phyloP scores from a whole-genome alignment of 2,113 vertebrate species.

The Microcebus tavaratra region DNA sequence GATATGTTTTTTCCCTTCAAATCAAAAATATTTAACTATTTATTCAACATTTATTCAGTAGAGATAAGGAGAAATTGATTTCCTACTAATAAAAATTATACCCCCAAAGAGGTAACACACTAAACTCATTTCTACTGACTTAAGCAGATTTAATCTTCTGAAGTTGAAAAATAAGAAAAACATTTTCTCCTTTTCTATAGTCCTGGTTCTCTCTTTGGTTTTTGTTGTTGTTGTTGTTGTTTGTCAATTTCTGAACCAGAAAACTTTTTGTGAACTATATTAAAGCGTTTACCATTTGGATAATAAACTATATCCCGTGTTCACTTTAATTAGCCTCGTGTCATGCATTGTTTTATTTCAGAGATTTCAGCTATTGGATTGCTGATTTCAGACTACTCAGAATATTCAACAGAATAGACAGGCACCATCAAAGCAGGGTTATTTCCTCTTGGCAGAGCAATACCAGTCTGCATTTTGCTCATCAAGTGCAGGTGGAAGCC shows the following conservation, averaged over 20 bases:
- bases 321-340: background rate
- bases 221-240: background rate
- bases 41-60: background rate
- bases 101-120: background rate
- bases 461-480: background rate
- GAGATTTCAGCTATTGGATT: slow-evolving; percentile 9
- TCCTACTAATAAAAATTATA: background rate
- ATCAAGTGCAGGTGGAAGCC: background rate
- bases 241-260: background rate
- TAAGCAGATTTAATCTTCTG: too few species aligned
- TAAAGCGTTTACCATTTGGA: slow-evolving; percentile 6
- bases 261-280: slow-evolving; percentile 22
- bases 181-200: background rate
- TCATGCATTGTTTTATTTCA: background rate
- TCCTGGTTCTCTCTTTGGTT: background rate
- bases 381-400: slow-evolving; percentile 1
- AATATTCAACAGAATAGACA: background rate
- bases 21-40: background rate
- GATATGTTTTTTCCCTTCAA: background rate
- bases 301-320: background rate
- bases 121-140: too few species aligned
- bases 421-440: background rate
- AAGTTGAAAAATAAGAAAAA: background rate
- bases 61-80: background rate
- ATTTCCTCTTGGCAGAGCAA: background rate